Evolutionary conservation across 30 jellyfish, hydroid and myxozoan species (phyloP).

Genomic region (Cassiopea andromeda): DNA sequence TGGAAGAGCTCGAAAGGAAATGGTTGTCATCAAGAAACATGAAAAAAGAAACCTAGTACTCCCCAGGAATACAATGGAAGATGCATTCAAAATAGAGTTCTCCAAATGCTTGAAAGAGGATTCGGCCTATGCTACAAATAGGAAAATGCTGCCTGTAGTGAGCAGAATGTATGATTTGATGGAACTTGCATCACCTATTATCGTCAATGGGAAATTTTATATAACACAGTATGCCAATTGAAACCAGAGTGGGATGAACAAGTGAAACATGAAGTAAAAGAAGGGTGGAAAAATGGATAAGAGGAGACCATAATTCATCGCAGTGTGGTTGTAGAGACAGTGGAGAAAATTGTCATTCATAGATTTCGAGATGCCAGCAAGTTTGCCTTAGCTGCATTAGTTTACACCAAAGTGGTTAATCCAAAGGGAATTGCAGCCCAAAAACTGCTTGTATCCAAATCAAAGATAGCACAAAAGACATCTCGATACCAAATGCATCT

Average conservation of each 20-base stretch:
- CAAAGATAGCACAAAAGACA: conserved; percentile 35
- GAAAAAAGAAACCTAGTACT: conserved; percentile 47
- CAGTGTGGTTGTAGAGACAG: conserved; percentile 17
- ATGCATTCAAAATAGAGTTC: conserved; percentile 26
- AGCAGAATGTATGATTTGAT: conserved; percentile 40
- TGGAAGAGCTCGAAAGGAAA: conserved; percentile 46
- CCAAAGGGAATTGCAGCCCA: conserved; percentile 8
- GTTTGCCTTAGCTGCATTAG: conserved; percentile 41
- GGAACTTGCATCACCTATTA: conserved; percentile 30
- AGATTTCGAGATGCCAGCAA: conserved; percentile 57
- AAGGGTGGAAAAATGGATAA: conserved; percentile 53
- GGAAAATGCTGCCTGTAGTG: conserved; percentile 44
- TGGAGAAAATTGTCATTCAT: conserved; percentile 23
- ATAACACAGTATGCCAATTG: conserved; percentile 14
- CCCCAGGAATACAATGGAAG: conserved; percentile 54
- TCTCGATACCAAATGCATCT: neutral
- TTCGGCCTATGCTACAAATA: conserved; percentile 22
- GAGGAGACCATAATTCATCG: neutral
- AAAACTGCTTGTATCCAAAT: conserved; percentile 37
- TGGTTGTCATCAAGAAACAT: conserved; percentile 13
- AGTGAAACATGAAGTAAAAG: neutral
- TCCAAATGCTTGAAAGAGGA: conserved; percentile 42
- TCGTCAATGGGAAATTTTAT: conserved; percentile 40
- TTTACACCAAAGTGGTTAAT: conserved; percentile 34
- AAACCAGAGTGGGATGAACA: conserved; percentile 51